Evolutionary conservation across 2,113 vertebrate species (phyloP), one percentile per base, ranked within the genome.

Genomic region (Phaethon lepturus): DNA sequence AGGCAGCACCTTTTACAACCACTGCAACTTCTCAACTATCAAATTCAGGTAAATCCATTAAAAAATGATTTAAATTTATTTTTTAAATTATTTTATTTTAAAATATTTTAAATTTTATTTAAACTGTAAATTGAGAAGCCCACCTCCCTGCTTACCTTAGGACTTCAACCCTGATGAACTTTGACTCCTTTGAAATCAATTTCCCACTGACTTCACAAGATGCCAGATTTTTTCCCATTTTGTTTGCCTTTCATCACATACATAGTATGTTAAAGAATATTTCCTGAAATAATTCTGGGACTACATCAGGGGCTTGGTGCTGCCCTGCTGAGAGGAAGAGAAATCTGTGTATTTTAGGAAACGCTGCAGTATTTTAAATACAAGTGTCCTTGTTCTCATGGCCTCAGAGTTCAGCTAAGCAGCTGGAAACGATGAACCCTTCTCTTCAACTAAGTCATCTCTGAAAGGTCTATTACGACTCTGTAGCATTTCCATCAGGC

Each of bases 321-420:
- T 80, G 60, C 64, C 94, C 95, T 95, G 94, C 96, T 94, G 96
- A 94, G 89, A 95, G 80, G 80, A 95, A 88, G 35, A 94, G 68
- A 80, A 77, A 91, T 77, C 29, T 89, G 92, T 68, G 59, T 95
- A 92, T 96, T 96, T 95, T 86, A 88, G 64, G 86, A 94, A 95
- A 93, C 8, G 5, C 2, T 80, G 64, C 55, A 85, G 86, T 94
- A 90, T 85, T 97, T 90, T 73, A 82, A 92, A 95, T 59, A 69
- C 29, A 71, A 91, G 44, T 49, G 44, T 81, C 67, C 79, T 80
- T 90, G 92, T 93, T 96, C 96, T 95, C 95, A 97, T 92, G 93
- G 95, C 96, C 97, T 93, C 92, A 81, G 69, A 84, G 96, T 97
- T 97, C 92, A 97, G 44, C 72, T 53, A 75, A 92, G 60, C 94